Base-by-base conservation (phyloP, 2,888 invertebrate species). In the Dryomyza anilis region DNA sequence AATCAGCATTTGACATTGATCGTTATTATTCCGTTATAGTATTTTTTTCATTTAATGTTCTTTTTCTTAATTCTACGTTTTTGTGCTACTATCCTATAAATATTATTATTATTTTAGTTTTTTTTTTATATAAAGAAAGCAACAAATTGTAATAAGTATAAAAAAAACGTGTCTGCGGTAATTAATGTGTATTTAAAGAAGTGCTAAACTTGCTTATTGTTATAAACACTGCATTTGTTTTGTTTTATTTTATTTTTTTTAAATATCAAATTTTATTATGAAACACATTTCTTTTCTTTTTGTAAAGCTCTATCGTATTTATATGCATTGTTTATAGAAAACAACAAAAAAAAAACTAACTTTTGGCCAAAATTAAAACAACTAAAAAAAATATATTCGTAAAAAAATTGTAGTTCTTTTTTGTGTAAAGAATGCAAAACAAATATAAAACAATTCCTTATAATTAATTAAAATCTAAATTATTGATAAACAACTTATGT, bases 1-100 rank as follows among this genome's bases (percentile, higher is more conserved):
- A 53, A 56, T n/a, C 39, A 21, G 16, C 63, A 63, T 39, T 48
- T 58, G 48, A 39, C 16, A 50, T 29, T 29, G 67, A 62, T 69
- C 66, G 64, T 67, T 66, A n/a, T n/a, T n/a, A 69, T 69, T 67
- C 69, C 69, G 63, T 65, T 48, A 57, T 65, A 69, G 67, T 69
- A 69, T 68, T 70, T 67, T 43, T 21, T 53, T 64, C 62, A 57
- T 52, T 12, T 52, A 19, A 56, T 23, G 46, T 23, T 59, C n/a
- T 25, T 57, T 29, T 55, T 65, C 33, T n/a, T 33, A 60, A 21
- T 50, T 27, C 57, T 23, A 36, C 21, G 58, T 27, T 52, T 39
- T 48, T 59, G 52, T 50, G 25, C 57, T 64, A 58, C 29, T 29
- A 43, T 61, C 33, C 52, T 36, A 43, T 52, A 61, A 30, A n/a